Evolutionary conservation across 2,797 vertebrate species (phyloP).

Genomic region (Lutjanus argentimaculatus): DNA sequence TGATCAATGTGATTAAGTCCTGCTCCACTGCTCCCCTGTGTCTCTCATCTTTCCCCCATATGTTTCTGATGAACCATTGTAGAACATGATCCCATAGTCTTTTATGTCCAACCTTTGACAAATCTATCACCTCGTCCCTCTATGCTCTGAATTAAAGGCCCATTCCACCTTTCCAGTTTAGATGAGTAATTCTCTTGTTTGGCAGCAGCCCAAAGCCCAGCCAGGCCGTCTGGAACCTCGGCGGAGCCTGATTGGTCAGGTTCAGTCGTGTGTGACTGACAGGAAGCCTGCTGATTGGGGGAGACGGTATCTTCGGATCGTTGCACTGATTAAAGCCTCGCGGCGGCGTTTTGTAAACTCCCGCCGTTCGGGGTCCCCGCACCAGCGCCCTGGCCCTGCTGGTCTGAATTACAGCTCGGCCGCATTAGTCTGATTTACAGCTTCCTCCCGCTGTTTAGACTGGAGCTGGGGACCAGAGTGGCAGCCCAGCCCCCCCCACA

Average conservation of each 20-base stretch:
- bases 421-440: slow-evolving; percentile 88
- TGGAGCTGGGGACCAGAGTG: slow-evolving; percentile 69
- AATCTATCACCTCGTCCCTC: slow-evolving; percentile 80
- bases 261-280: slow-evolving; percentile 85
- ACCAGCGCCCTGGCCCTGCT: slow-evolving; percentile 78
- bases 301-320: slow-evolving; percentile 83
- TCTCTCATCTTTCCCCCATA: slow-evolving; percentile 63
- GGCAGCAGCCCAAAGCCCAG: slow-evolving; percentile 75
- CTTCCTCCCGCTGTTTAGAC: slow-evolving; percentile 89
- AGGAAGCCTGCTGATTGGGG: slow-evolving; percentile 87
- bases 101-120: slow-evolving; percentile 80
- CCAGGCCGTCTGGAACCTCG: slow-evolving; percentile 64
- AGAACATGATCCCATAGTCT: slow-evolving; percentile 71
- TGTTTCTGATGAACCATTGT: slow-evolving; percentile 79
- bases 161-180: slow-evolving; percentile 80
- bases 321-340: slow-evolving; percentile 86
- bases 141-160: slow-evolving; percentile 80
- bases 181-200: slow-evolving; percentile 80
- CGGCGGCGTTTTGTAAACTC: slow-evolving; percentile 81
- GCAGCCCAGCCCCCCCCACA: slow-evolving; percentile 51
- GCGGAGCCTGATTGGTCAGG: slow-evolving; percentile 76
- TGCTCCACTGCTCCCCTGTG: slow-evolving; percentile 47
- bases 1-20: slow-evolving; percentile 57
- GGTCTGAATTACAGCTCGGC: slow-evolving; percentile 86
- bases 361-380: slow-evolving; percentile 74